A percentile compares a stretch with the other conserved stretches of the same genome.
Conservation (phyloP, 2,113 vertebrate species). For the Zonotrichia leucophrys region DNA sequence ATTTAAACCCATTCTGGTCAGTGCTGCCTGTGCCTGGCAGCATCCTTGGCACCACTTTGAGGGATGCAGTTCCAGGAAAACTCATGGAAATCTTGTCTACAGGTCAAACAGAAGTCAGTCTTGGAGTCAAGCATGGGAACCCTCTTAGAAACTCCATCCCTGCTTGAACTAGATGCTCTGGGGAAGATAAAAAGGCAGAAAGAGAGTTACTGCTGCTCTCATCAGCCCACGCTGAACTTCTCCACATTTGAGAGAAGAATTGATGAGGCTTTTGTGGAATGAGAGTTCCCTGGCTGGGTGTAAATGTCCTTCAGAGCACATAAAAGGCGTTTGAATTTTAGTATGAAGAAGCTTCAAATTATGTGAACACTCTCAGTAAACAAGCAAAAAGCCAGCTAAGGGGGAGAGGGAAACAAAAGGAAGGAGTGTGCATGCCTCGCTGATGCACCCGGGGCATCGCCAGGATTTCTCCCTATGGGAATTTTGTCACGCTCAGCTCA, state of each 20-base stretch:
- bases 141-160: background rate
- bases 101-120: background rate
- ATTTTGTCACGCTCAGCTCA: rapidly evolving
- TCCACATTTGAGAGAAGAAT: background rate
- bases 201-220: background rate
- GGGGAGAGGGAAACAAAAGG: background rate
- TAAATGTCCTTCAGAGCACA: background rate
- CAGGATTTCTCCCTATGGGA: background rate
- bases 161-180: background rate
- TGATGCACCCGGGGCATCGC: background rate
- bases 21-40: background rate
- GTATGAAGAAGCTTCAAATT: background rate
- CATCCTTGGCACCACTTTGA: background rate
- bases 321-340: background rate
- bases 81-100: background rate
- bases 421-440: background rate
- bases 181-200: background rate
- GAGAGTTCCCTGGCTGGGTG: background rate
- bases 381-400: background rate
- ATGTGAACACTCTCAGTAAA: background rate
- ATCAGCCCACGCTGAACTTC: background rate
- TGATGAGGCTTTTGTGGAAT: background rate
- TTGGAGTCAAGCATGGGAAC: background rate
- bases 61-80: background rate
- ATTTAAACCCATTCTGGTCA: background rate